Conservation (phyloP, 2,888 invertebrate genomes). For the Cybosia mesomella region DNA sequence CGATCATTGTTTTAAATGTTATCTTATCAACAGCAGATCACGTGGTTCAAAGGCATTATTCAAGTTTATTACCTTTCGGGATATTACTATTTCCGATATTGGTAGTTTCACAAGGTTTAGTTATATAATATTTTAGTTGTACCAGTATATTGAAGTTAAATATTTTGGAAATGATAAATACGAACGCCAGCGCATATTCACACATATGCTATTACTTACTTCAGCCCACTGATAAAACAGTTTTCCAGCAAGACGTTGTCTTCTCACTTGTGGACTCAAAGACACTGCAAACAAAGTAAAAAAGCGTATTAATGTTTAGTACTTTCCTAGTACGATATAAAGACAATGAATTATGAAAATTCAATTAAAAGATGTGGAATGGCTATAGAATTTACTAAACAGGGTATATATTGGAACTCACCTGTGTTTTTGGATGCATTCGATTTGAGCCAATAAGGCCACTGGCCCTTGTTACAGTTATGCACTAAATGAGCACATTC, state of each 20-base stretch:
- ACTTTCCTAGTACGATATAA: background rate
- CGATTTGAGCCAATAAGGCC: slow-evolving; percentile 99
- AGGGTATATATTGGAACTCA: slow-evolving; percentile 49
- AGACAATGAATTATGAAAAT: background rate
- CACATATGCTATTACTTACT: slow-evolving; percentile 79
- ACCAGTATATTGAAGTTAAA: background rate
- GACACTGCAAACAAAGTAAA: slow-evolving; percentile 87
- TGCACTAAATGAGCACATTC: slow-evolving; percentile 99
- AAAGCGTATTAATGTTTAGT: background rate
- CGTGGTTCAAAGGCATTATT: too few relatives aligned
- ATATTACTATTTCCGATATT: too few relatives aligned
- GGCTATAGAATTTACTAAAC: background rate
- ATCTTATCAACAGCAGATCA: too few relatives aligned
- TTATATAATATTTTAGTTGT: background rate
- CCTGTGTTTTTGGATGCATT: slow-evolving; percentile 84
- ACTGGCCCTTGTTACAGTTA: slow-evolving; percentile 98
- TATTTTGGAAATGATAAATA: background rate
- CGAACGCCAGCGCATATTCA: background rate
- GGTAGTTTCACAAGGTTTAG: too few relatives aligned
- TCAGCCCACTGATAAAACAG: slow-evolving; percentile 99
- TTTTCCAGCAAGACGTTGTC: slow-evolving; percentile 95
- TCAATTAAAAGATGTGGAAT: background rate
- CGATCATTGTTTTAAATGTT: too few relatives aligned
- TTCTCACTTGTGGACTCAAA: slow-evolving; percentile 76
- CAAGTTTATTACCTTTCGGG: too few relatives aligned